phyloP scores from a whole-genome alignment of 2,113 vertebrate genomes.

The mouse (Mus musculus) region DNA sequence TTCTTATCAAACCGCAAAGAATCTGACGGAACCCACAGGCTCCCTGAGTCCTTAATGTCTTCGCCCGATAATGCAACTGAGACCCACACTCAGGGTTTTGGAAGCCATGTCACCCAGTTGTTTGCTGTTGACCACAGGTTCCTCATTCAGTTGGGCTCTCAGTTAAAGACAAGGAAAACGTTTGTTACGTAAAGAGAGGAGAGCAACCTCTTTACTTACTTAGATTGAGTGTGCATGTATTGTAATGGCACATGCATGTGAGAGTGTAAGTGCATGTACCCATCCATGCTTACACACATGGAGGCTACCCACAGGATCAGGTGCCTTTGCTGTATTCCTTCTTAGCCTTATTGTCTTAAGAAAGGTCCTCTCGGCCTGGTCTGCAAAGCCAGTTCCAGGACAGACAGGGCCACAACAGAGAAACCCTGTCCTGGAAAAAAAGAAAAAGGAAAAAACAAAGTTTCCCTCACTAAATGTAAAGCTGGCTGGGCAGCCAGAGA shows the following conservation, averaged over 20 bases:
- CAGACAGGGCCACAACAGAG: too few species aligned
- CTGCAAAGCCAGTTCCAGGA: too few species aligned
- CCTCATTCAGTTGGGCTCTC: neutral
- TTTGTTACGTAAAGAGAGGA: neutral
- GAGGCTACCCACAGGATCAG: neutral
- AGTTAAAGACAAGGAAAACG: neutral
- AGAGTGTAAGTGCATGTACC: too few species aligned
- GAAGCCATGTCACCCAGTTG: neutral
- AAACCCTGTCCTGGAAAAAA: too few species aligned
- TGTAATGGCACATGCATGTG: neutral
- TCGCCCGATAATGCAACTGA: constrained; percentile 47
- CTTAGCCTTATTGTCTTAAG: neutral
- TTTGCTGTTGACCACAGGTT: neutral
- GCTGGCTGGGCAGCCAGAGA: neutral
- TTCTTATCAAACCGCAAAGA: constrained; percentile 72
- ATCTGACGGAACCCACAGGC: neutral
- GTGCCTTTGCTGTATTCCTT: neutral
- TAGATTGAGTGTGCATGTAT: neutral
- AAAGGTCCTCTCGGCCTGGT: neutral
- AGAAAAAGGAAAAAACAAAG: neutral
- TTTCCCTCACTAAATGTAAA: neutral
- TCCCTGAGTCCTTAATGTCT: neutral
- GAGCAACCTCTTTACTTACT: neutral
- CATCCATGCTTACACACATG: neutral
- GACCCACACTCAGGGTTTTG: neutral